A percentile compares a stretch with the other conserved stretches of the same genome.
Evolutionary conservation across 2,888 invertebrate genomes (phyloP).

Genomic region (Opisthograptis luteolata): DNA sequence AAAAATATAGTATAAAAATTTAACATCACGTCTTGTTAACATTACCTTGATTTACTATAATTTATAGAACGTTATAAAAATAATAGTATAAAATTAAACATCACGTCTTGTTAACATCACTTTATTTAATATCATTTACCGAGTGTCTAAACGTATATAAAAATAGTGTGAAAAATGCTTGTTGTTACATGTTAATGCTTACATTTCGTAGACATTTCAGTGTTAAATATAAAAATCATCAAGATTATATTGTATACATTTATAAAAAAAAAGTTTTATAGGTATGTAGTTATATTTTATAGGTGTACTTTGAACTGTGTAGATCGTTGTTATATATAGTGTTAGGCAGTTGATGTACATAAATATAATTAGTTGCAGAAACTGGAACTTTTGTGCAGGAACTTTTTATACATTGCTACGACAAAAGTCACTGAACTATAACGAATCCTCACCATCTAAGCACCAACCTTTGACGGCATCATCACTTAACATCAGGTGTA

Average conservation of each 20-base stretch:
- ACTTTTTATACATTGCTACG: too few species aligned
- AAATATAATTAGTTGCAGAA: slow-evolving; percentile 58
- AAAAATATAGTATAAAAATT: too few species aligned
- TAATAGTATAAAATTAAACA: too few species aligned
- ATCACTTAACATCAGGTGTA: too few species aligned
- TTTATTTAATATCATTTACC: too few species aligned
- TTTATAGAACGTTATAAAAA: too few species aligned
- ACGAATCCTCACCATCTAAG: too few species aligned
- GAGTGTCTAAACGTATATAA: slow-evolving; percentile 12
- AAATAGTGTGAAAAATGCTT: slow-evolving; percentile 52
- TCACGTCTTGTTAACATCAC: slow-evolving; percentile 18
- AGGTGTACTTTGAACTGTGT: slow-evolving; percentile 48
- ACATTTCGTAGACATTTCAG: slow-evolving; percentile 63
- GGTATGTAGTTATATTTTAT: slow-evolving; percentile 43
- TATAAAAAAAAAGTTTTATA: slow-evolving; percentile 75
- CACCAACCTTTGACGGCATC: too few species aligned
- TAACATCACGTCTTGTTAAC: too few species aligned
- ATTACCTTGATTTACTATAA: too few species aligned
- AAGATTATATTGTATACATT: slow-evolving; percentile 74
- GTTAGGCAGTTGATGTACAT: slow-evolving; percentile 65
- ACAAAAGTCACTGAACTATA: too few species aligned
- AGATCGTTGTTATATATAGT: slow-evolving; percentile 65
- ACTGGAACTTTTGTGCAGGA: slow-evolving; percentile 23
- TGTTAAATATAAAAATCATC: slow-evolving; percentile 57
- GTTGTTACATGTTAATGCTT: slow-evolving; percentile 72